Base-by-base conservation (phyloP, 2,113 vertebrate genomes). In the Todiramphus saurophagus region DNA sequence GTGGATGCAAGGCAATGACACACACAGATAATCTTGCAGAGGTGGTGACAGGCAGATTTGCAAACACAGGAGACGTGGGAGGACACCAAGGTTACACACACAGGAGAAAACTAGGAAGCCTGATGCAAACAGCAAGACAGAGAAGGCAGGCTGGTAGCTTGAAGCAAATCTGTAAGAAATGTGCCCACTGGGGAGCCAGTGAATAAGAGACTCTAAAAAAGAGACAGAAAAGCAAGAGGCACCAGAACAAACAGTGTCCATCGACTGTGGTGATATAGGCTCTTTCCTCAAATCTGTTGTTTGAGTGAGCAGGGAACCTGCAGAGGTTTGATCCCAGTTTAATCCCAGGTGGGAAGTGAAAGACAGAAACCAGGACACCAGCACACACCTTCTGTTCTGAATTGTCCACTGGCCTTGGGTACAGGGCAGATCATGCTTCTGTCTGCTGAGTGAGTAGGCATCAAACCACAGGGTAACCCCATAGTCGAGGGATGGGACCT, bases 391-490 rank as follows among this genome's bases (percentile, higher is more conserved):
- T 96, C 98, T 98, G 93, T 98, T 98, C 97, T 99, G 99, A 83
- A 99, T 98, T 46, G 97, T 96, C 99, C 99, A 99, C 97, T 98
- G 98, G 70, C 99, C 99, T 96, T 99, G 99, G 12, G 98, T 98
- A 43, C 99, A 99, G 5, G 96, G 97, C 66, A 98, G 95, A 79
- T 98, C 97, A 0, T 98, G 98, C 46, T 96, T 98, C 92, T 99
- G 98, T 86, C 98, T 97, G 90, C 97, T 97, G 87, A 99, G 97
- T 2, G 98, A 98, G 0, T 99, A 99, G 58, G 99, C 99, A 0
- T 99, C 99, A 7, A 99, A 99, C 97, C 98, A 98, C 89, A 99
- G 97, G 39, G 98, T 97, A 90, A 99, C 91, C 25, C 99, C 99
- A 3, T 99, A 98, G 39, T 97, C 97, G 1, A 96, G 94, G 33